A percentile compares a stretch with the other conserved stretches of the same genome.
These are phyloP conservation scores for Drosophila pegasa DNA, from an alignment of 2,888 invertebrate genomes.

Conservation along the genomic window DNA sequence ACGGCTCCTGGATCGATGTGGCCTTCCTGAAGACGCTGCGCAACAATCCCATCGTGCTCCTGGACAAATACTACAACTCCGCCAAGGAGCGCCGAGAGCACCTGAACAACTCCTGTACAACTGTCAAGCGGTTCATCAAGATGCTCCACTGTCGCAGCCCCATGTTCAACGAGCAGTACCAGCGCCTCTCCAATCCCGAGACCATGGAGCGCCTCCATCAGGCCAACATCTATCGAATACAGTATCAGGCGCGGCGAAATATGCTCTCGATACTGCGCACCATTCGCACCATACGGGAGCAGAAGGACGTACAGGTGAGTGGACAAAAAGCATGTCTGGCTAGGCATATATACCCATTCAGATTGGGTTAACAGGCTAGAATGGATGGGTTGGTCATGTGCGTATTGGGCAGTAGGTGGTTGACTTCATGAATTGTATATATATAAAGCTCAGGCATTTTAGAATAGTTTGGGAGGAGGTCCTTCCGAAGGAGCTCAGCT, in stretches of 20 bases:
- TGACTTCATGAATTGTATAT: too few relatives aligned
- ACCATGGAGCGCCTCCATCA: constrained; percentile 33
- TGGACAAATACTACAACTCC: constrained; percentile 22
- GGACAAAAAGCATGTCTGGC: neutral
- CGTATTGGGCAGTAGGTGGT: too few relatives aligned
- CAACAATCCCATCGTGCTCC: constrained; percentile 32
- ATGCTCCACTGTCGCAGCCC: constrained; percentile 71
- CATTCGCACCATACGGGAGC: constrained; percentile 38
- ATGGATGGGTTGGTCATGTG: too few relatives aligned
- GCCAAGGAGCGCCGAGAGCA: constrained; percentile 12
- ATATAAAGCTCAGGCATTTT: too few relatives aligned
- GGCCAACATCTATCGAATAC: constrained; percentile 57
- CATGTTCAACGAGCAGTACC: constrained; percentile 56
- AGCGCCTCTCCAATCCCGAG: constrained; percentile 12
- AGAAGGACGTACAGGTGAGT: constrained; percentile 40
- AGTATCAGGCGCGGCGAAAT: constrained; percentile 66
- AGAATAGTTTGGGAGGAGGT: too few relatives aligned
- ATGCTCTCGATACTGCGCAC: constrained; percentile 61
- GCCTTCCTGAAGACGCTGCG: constrained; percentile 52
- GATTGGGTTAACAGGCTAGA: neutral
- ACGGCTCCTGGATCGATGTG: constrained; percentile 51
- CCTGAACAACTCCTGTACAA: constrained; percentile 24
- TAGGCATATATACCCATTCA: neutral
- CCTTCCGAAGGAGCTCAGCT: too few relatives aligned
- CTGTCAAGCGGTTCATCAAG: constrained; percentile 45